These are phyloP conservation scores for Etheostoma cragini DNA, from an alignment of 2,113 vertebrate genomes.

Conservation along the genomic window DNA sequence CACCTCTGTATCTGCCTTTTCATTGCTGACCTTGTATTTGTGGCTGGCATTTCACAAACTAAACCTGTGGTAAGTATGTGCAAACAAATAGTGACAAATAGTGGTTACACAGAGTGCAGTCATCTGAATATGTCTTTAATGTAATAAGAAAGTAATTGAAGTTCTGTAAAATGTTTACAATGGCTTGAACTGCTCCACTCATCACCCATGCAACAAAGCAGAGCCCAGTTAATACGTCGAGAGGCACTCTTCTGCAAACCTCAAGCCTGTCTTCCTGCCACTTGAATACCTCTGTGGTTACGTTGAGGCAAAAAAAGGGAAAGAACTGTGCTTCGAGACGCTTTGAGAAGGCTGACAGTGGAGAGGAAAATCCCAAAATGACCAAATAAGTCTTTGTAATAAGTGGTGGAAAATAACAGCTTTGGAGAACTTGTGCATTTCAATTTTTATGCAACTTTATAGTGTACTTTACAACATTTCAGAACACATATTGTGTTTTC, in stretches of 20 bases:
- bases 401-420: not conserved
- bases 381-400: not conserved
- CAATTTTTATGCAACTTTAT: not conserved
- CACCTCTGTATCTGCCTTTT: constrained; percentile 91
- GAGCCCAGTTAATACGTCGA: not conserved
- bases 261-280: not conserved
- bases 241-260: not conserved
- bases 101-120: not conserved
- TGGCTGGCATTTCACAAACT: constrained; percentile 82
- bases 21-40: constrained; percentile 86
- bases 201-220: not conserved
- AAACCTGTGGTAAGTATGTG: constrained; percentile 62
- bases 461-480: not conserved
- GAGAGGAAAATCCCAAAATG: not conserved
- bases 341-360: not conserved
- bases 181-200: not conserved
- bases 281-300: not conserved
- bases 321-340: not conserved
- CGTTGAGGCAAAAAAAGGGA: not conserved
- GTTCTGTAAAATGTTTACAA: not conserved
- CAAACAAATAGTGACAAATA: constrained; percentile 29
- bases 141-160: not conserved
- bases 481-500: not conserved
- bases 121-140: not conserved
- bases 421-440: not conserved